Base-by-base conservation (phyloP, 2,113 vertebrate species). In the Octodon degus region DNA sequence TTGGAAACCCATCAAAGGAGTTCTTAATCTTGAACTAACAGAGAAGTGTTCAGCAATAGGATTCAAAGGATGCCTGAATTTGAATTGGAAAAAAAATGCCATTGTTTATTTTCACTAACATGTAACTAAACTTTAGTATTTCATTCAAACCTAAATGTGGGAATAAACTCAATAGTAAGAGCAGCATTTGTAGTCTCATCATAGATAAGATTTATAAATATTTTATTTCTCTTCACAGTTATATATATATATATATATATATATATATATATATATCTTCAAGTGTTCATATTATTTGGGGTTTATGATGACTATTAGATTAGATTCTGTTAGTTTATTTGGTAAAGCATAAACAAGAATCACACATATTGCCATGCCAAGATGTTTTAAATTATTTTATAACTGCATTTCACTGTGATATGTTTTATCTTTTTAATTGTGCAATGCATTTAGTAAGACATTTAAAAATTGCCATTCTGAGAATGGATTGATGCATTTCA, bases 391-490 rank as follows among this genome's bases (percentile, higher is more conserved):
- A 63, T 81, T 89, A 91, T 96, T 79, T 72, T 76, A 50, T 67
- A 86, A 81, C 25, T 43, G 9, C n/a, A 91, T 79, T 53, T 94
- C 50, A 32, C 2, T 87, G 24, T 17, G 25, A 25, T 72, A 9
- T 81, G 34, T 60, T 87, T 96, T 62, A 85, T 47, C 82, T 86
- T 76, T 63, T 55, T 5, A 68, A 55, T 63, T 77, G 90, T 91
- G 90, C 47, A 50, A 10, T 50, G 50, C 11, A 50, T 50, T 50
- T 58, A 58, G 55, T 13, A 53, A 16, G 63, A 7, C 24, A 22
- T 70, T 91, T 92, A 16, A 74, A 97, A 97, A 96, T 25, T 27
- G 30, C 17, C 70, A 58, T 94, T 86, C 55, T 89, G 24, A 92
- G 37, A 68, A 40, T 13, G 47, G 4, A 43, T 7, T 50, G 17